These are phyloP conservation scores for Cryptotermes secundus DNA, from an alignment of 1,140 invertebrate genomes.

Conservation along the genomic window DNA sequence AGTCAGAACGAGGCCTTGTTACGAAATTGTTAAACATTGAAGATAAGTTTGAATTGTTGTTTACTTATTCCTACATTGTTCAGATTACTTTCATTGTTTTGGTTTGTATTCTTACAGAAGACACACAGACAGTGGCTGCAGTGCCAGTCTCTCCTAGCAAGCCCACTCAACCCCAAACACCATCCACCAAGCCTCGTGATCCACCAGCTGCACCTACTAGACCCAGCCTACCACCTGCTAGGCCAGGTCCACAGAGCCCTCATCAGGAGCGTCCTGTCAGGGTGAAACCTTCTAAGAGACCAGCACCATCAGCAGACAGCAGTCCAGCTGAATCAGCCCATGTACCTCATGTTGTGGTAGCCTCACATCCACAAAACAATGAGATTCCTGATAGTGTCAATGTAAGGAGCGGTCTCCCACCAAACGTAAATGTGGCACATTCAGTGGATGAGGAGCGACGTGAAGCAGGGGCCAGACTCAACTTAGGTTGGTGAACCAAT, in stretches of 20 bases:
- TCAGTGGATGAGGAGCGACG: slow-evolving; percentile 60
- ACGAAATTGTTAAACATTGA: too few species aligned
- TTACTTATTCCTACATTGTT: slow-evolving; percentile 28
- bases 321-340: slow-evolving; percentile 41
- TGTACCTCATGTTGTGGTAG: slow-evolving; percentile 60
- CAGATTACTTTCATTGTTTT: slow-evolving; percentile 28
- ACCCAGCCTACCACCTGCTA: slow-evolving; percentile 35
- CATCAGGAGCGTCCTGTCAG: slow-evolving; percentile 3
- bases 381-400: slow-evolving; percentile 57
- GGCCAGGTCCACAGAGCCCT: slow-evolving; percentile 28
- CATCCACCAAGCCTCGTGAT: neutral
- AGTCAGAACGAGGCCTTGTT: too few species aligned
- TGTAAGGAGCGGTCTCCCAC: slow-evolving; percentile 52
- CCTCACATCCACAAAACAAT: slow-evolving; percentile 61
- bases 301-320: neutral
- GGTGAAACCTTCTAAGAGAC: neutral
- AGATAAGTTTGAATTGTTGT: too few species aligned
- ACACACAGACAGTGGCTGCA: slow-evolving; percentile 35
- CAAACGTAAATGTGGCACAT: slow-evolving; percentile 60
- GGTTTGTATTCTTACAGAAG: slow-evolving; percentile 38
- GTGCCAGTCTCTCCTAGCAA: slow-evolving; percentile 27
- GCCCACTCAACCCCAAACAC: neutral
- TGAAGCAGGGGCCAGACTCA: slow-evolving; percentile 72
- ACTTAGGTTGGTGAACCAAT: slow-evolving; percentile 57
- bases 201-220: slow-evolving; percentile 39